A percentile compares a stretch with the other conserved stretches of the same genome.
These are phyloP conservation scores for Caradrina kadenii DNA, from an alignment of 2,888 invertebrate genomes.

Conservation along the genomic window DNA sequence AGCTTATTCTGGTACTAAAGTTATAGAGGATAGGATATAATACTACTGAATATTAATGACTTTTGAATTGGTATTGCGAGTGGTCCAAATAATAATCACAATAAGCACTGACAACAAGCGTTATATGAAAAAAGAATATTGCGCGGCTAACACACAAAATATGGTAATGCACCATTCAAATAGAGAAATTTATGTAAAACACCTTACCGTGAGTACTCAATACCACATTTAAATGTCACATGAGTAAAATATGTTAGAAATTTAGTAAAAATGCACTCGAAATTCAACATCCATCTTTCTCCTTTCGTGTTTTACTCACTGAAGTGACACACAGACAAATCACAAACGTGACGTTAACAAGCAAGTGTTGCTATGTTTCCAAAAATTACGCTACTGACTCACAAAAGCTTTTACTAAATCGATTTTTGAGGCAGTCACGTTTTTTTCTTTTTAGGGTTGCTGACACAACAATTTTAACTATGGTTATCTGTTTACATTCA, in stretches of 20 bases:
- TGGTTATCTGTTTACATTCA: conserved; percentile 52
- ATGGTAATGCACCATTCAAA: conserved; percentile 9
- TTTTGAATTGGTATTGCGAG: conserved; percentile 5
- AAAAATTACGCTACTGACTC: background rate
- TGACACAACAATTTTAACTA: conserved; percentile 14
- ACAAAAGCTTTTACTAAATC: background rate
- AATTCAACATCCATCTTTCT: conserved; percentile 70
- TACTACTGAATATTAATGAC: background rate
- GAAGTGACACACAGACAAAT: background rate
- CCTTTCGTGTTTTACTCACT: conserved; percentile 34
- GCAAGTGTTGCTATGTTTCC: conserved; percentile 30
- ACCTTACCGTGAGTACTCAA: conserved; percentile 46
- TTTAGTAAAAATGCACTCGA: conserved; percentile 38
- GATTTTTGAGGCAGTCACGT: background rate
- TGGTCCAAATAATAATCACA: conserved; percentile 44
- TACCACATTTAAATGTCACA: conserved; percentile 45
- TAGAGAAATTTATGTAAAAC: conserved; percentile 6
- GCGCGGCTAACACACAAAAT: conserved; percentile 75
- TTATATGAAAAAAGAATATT: conserved; percentile 69
- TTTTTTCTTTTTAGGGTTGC: conserved; percentile 2
- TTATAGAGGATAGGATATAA: background rate
- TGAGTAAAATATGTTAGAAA: conserved; percentile 32
- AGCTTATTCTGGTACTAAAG: background rate
- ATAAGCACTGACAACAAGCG: conserved; percentile 62
- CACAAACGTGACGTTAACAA: conserved; percentile 29